phyloP scores from a whole-genome alignment of 2,888 invertebrate genomes.

The Oxycera nigricornis region DNA sequence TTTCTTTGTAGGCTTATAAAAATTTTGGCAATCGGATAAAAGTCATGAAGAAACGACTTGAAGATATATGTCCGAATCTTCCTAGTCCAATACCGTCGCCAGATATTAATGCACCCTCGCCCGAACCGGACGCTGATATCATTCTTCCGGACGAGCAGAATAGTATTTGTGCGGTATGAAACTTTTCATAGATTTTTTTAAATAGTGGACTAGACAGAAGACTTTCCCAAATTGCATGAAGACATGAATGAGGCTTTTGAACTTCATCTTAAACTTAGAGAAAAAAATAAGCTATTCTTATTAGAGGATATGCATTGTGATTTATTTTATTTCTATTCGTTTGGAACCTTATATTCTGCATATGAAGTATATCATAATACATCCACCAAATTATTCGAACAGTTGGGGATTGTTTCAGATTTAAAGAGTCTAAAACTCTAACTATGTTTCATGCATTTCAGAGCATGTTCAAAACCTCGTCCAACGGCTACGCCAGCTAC shows the following conservation, averaged over 20 bases:
- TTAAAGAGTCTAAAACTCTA: too few species aligned
- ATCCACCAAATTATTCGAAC: too few species aligned
- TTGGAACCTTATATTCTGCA: too few species aligned
- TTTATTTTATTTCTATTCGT: too few species aligned
- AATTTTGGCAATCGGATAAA: constrained; percentile 91
- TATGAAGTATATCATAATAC: too few species aligned
- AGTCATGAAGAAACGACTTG: constrained; percentile 82
- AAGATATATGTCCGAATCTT: constrained; percentile 78
- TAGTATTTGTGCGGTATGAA: constrained; percentile 30
- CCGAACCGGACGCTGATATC: constrained; percentile 82
- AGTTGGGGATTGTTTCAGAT: too few species aligned
- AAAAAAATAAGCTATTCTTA: too few species aligned
- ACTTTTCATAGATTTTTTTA: not conserved
- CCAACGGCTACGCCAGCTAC: constrained; percentile 70
- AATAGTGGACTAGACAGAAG: not conserved
- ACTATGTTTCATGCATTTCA: constrained; percentile 44
- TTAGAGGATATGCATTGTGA: too few species aligned
- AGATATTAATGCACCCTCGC: constrained; percentile 74
- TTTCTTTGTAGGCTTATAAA: constrained; percentile 81
- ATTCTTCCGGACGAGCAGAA: constrained; percentile 70
- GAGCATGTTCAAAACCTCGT: constrained; percentile 56
- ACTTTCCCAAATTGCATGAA: too few species aligned
- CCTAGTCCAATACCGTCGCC: constrained; percentile 69
- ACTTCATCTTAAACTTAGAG: too few species aligned
- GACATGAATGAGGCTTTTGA: too few species aligned